phyloP scores from a whole-genome alignment of 2,888 invertebrate species.

The Chesias legatella region DNA sequence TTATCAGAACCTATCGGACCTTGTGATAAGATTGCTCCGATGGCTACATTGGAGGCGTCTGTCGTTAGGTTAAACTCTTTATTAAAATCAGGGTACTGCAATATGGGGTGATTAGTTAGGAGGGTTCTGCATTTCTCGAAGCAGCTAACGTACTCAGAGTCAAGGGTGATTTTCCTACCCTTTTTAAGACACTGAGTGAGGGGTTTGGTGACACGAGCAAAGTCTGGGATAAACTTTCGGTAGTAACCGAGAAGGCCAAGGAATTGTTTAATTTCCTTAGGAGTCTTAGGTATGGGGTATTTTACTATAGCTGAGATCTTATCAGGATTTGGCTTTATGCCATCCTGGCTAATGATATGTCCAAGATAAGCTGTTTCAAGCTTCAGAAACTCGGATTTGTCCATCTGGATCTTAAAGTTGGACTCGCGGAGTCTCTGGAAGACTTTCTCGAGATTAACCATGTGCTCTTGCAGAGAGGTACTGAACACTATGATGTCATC shows the following conservation, averaged over 20 bases:
- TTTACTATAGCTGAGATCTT: slow-evolving; percentile 31
- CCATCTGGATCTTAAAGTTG: no score
- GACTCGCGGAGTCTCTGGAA: no score
- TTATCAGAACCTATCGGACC: slow-evolving; percentile 25
- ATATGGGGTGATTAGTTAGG: slow-evolving; percentile 34
- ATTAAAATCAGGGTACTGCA: slow-evolving; percentile 42
- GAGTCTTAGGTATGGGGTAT: slow-evolving; percentile 32
- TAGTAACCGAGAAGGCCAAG: slow-evolving; percentile 35
- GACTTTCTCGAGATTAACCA: no score
- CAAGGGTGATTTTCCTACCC: slow-evolving; percentile 3
- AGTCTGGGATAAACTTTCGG: slow-evolving; percentile 34
- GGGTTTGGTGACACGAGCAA: slow-evolving; percentile 18
- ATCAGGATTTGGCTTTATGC: no score
- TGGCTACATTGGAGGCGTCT: slow-evolving; percentile 37
- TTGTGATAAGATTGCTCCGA: slow-evolving; percentile 33
- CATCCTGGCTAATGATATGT: no score
- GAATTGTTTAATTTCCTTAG: slow-evolving; percentile 32
- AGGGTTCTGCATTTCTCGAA: slow-evolving; percentile 28
- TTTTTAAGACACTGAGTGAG: slow-evolving; percentile 3
- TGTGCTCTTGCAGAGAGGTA: no score
- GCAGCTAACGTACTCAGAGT: slow-evolving; percentile 24
- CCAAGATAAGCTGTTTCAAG: no score
- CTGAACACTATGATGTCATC: no score
- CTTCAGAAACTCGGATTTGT: no score
- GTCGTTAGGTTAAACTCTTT: slow-evolving; percentile 31